Conservation (phyloP, 1,140 invertebrate genomes). For the Drosophila saltans region DNA sequence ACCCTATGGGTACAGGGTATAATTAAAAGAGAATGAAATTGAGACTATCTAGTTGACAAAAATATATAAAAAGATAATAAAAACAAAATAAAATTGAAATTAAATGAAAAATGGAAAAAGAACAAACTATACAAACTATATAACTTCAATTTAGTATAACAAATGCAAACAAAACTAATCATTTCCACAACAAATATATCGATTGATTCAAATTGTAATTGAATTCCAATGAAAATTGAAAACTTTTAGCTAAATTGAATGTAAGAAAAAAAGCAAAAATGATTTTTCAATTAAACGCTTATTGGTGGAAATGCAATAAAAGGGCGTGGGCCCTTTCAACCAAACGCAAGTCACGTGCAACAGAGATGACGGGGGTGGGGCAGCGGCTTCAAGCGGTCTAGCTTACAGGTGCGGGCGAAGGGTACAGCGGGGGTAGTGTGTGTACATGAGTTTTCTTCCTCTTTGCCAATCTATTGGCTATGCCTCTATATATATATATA, state of each 20-base stretch:
- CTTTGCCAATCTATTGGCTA: neutral
- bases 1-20: no score
- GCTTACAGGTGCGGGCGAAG: neutral
- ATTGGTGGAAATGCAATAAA: constrained; percentile 44
- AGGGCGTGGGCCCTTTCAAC: constrained; percentile 59
- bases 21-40: no score
- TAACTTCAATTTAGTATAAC: no score
- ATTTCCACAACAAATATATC: no score
- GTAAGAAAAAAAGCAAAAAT: neutral
- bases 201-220: no score
- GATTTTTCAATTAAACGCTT: constrained; percentile 23
- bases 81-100: no score
- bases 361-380: neutral
- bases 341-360: constrained; percentile 48
- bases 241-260: neutral
- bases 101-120: no score
- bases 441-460: neutral
- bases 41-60: no score
- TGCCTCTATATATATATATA: constrained; percentile 18
- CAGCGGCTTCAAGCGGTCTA: no score
- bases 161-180: no score
- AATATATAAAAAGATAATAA: no score
- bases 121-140: no score
- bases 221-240: neutral
- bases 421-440: neutral